Base-by-base conservation (phyloP, 2,797 vertebrate genomes). In the Cossypha caffra region DNA sequence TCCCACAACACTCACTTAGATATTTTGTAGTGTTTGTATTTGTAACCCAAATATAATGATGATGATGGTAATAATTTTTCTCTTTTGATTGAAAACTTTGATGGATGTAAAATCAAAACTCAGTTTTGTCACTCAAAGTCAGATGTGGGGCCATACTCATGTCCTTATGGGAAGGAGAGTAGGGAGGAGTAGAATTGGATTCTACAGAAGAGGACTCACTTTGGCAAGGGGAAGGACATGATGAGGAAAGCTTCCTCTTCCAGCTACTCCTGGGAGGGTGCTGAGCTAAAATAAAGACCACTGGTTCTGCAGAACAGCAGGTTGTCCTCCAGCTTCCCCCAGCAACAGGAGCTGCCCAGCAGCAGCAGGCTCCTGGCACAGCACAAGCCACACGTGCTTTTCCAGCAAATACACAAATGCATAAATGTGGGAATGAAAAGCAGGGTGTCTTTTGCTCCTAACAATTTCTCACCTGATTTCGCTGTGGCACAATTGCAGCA, bases 171-270 rank as follows among this genome's bases (percentile, higher is more conserved):
- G 48, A 29, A n/a, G 40, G 64, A n/a, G 25, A 63, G 13, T 11
- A 31, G 9, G 25, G 40, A 52, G 31, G 28, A 37, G 7, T 11
- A n/a, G 10, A 6, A 9, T 5, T 84, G 69, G 45, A 8, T 37
- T 51, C 15, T 19, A 5, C 25, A 50, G 69, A 38, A 29, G 25
- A 71, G 37, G 33, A 21, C 0, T 0, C 35, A 1, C 5, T 6
- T 28, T 78, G 52, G 17, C 26, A 61, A 45, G 23, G 11, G 8
- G 12, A 64, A 10, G 2, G 29, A 9, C 6, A 13, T 24, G 45
- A 82, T 11, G 23, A 79, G 21, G 6, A 26, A 72, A 19, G 4
- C 7, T 78, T 71, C 17, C 28, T 63, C 25, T 48, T 78, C n/a
- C 25, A 55, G 33, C 37, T 78, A 1, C 28, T 52, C 10, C 48